Percentiles rank a stretch among this genome's conserved stretches.
phyloP scores from a whole-genome alignment of 2,797 vertebrate genomes.

The Sebastes kiyomatsui region DNA sequence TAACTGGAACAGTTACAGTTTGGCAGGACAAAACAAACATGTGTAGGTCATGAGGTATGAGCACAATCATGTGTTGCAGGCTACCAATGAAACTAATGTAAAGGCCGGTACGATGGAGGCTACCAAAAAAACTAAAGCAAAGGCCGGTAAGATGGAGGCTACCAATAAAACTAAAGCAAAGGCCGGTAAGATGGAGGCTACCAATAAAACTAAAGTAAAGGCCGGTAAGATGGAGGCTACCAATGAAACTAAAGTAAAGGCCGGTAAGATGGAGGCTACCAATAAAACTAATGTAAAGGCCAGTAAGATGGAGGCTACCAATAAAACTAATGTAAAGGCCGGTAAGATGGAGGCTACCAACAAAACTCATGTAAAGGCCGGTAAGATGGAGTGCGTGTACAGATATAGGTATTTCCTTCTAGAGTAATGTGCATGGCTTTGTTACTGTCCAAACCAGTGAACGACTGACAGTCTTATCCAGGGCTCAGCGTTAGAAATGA shows the following conservation, averaged over 20 bases:
- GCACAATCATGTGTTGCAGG: not conserved
- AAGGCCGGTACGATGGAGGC: not conserved
- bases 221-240: not conserved
- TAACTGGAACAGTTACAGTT: not conserved
- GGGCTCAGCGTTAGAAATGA: not conserved
- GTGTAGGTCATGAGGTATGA: not conserved
- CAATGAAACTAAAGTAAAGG: not conserved
- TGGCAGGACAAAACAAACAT: not conserved
- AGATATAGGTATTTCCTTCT: not conserved
- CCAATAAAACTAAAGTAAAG: not conserved
- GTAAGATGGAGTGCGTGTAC: not conserved
- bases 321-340: not conserved
- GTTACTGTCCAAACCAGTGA: conserved; percentile 7
- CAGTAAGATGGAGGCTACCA: too few relatives aligned
- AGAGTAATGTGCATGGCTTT: not conserved
- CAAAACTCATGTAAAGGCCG: not conserved
- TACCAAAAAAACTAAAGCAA: not conserved
- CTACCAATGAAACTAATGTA: not conserved
- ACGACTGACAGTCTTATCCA: not conserved
- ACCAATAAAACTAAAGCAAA: not conserved
- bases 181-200: not conserved
- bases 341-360: not conserved
- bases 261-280: not conserved
- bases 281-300: not conserved
- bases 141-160: not conserved